Base-by-base conservation (phyloP, 2,888 invertebrate species). In the Epinotia nisella region DNA sequence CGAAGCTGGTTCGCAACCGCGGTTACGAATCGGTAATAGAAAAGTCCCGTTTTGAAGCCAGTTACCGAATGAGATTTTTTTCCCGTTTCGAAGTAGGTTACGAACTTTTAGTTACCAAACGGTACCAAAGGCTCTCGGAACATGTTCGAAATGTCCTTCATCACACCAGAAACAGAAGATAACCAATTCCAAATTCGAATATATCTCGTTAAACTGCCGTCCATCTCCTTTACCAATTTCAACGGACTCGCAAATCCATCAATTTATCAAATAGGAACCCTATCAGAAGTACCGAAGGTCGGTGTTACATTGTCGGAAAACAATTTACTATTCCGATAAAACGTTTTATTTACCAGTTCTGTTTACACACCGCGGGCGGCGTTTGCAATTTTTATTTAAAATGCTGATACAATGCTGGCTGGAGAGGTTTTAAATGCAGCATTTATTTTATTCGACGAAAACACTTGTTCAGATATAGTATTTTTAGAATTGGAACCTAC, bases 331-430 rank as follows among this genome's bases (percentile, higher is more conserved):
- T 56, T 56, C 13, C 13, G 55, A 56, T 56, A 56, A 24, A 56
- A 56, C 24, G 56, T 56, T 45, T 15, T n/a, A 24, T 61, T 45
- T 45, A 45, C 21, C 24, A 41, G n/a, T 39, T 60, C 3, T 45
- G 49, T 24, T 62, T 62, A 24, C 45, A 24, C 24, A 15, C 21
- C 7, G 61, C 49, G n/a, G 24, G 49, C 13, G 17, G 19, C 15
- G 13, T 21, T 49, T 45, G 61, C 41, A 24, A 49, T 45, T n/a
- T 61, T 62, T 45, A 61, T 45, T 24, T 45, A 3, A 45, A 61
- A 61, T 1, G n/a, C 45, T 10, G 58, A 1, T 19, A 7, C 11
- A 60, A 41, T 61, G 60, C 13, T 15, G 19, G 41, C 19, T 15
- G 21, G 21, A 60, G 39, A 60, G 41, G 5, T 10, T 60, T 4